Percentiles rank a stretch among this genome's conserved stretches.
These are phyloP conservation scores for Kryptopterus vitreolus DNA, from an alignment of 2,797 vertebrate species.

Conservation along the genomic window DNA sequence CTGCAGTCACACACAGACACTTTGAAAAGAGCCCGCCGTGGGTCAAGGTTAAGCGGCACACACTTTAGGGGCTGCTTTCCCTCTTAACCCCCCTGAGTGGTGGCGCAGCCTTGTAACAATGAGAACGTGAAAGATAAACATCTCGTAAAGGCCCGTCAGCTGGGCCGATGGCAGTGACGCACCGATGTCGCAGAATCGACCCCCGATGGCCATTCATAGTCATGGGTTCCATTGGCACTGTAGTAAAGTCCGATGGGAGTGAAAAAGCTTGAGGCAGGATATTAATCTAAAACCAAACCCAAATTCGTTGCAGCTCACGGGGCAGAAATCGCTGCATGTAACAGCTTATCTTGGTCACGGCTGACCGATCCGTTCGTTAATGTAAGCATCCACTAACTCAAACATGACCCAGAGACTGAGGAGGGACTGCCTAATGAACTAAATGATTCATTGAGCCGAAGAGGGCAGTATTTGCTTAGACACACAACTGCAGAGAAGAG, in stretches of 20 bases:
- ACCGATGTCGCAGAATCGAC: neutral
- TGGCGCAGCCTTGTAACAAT: slow-evolving; percentile 57
- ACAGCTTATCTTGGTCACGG: neutral
- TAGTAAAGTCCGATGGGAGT: neutral
- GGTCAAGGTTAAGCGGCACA: slow-evolving; percentile 78
- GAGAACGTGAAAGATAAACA: slow-evolving; percentile 42
- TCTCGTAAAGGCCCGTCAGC: slow-evolving; percentile 19
- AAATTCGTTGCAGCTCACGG: neutral
- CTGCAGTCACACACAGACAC: slow-evolving; percentile 69
- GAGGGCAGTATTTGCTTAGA: neutral
- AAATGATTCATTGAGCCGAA: slow-evolving; percentile 3
- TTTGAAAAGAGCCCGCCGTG: slow-evolving; percentile 63
- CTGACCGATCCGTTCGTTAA: neutral
- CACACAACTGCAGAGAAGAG: neutral
- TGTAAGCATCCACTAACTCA: slow-evolving; percentile 15
- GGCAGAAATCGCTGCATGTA: neutral
- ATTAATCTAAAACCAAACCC: neutral
- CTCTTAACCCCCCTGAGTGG: slow-evolving; percentile 69
- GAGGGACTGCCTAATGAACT: neutral
- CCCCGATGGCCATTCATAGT: neutral
- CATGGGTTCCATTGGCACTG: neutral
- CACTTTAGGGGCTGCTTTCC: slow-evolving; percentile 77
- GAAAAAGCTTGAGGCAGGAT: neutral
- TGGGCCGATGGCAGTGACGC: neutral
- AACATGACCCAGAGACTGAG: slow-evolving; percentile 11